Conservation (phyloP, 53 echinoderm and acorn worm genomes). For the Temnopleurus reevesii region DNA sequence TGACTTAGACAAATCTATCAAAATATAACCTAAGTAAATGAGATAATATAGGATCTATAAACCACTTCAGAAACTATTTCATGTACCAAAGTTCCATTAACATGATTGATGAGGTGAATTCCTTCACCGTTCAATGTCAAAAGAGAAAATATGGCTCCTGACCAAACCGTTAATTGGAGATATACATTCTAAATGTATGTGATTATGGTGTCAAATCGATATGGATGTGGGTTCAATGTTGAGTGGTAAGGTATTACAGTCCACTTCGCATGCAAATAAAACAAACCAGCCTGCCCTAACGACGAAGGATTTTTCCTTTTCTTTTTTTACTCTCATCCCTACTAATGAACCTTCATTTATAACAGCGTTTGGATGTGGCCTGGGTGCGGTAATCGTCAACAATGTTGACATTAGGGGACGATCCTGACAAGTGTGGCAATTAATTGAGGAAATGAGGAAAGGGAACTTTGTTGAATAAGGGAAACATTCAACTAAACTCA, state of each 20-base stretch:
- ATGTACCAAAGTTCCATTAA: neutral
- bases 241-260: neutral
- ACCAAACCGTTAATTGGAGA: neutral
- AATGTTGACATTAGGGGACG: conserved; percentile 31
- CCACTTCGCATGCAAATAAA: neutral
- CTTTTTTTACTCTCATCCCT: conserved; percentile 1
- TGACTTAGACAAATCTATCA: too few relatives aligned
- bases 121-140: neutral
- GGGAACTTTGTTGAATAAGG: neutral
- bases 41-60: neutral
- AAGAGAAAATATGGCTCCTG: neutral
- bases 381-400: neutral
- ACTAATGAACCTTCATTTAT: conserved; percentile 17
- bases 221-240: neutral
- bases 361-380: neutral
- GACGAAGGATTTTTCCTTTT: conserved; percentile 22
- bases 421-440: conserved; percentile 14
- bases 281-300: neutral
- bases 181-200: conserved; percentile 13
- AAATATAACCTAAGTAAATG: too few relatives aligned
- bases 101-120: conserved; percentile 14
- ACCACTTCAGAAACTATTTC: neutral
- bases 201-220: neutral
- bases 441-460: conserved; percentile 43
- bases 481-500: neutral